A percentile compares a stretch with the other conserved stretches of the same genome.
Evolutionary conservation across 2,113 vertebrate genomes (phyloP).

Genomic region (Lutjanus erythropterus): DNA sequence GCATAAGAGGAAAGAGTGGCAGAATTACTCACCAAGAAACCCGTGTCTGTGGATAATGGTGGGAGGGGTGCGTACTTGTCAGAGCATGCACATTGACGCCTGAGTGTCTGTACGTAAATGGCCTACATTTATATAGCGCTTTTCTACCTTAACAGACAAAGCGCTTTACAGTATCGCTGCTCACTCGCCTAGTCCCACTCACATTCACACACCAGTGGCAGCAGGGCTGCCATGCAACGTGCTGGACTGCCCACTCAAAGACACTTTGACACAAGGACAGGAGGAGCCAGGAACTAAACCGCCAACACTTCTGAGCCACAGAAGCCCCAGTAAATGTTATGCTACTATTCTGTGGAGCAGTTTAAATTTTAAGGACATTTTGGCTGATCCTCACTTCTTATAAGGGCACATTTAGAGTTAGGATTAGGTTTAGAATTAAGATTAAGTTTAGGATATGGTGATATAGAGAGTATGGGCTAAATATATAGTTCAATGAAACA

Average conservation of each 20-base stretch:
- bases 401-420: background rate
- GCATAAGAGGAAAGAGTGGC: constrained; percentile 10
- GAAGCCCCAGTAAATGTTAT: too few relatives aligned
- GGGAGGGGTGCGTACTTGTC: constrained; percentile 4
- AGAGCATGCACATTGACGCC: background rate
- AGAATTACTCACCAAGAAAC: constrained; percentile 9
- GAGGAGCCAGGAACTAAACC: too few relatives aligned
- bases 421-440: background rate
- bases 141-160: too few relatives aligned
- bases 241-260: too few relatives aligned
- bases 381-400: background rate
- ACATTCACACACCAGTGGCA: too few relatives aligned
- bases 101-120: constrained; percentile 1
- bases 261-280: too few relatives aligned
- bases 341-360: background rate
- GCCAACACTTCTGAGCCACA: too few relatives aligned
- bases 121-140: too few relatives aligned
- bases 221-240: too few relatives aligned
- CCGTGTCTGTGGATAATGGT: constrained; percentile 1
- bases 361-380: background rate
- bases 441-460: background rate
- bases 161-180: too few relatives aligned
- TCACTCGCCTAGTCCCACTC: too few relatives aligned
- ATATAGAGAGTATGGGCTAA: background rate
- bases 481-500: too few relatives aligned